Percentiles rank a stretch among this genome's conserved stretches.
These are phyloP conservation scores for Clarias gariepinus DNA, from an alignment of 2,113 vertebrate genomes.

Conservation along the genomic window DNA sequence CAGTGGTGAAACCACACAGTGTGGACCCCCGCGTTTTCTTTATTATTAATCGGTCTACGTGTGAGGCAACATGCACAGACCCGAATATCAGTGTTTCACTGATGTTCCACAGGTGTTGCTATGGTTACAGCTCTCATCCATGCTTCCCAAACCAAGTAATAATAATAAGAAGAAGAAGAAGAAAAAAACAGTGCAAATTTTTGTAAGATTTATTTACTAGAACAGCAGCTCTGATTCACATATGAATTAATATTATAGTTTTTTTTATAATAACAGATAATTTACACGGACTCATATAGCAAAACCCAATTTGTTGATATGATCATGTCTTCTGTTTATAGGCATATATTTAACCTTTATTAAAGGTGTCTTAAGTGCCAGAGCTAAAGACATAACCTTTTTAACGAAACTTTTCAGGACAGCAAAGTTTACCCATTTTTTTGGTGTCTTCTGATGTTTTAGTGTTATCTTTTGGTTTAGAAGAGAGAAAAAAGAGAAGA, in stretches of 20 bases:
- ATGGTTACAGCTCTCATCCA: slow-evolving; percentile 30
- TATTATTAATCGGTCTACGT: slow-evolving; percentile 51
- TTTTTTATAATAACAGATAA: neutral
- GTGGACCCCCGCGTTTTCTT: slow-evolving; percentile 38
- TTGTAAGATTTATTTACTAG: neutral
- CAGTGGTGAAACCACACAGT: neutral
- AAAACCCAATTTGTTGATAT: neutral
- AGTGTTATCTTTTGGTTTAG: neutral
- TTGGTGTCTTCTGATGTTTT: too few species aligned
- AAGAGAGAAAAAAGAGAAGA: too few species aligned
- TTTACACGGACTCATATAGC: neutral
- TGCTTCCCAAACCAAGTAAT: neutral
- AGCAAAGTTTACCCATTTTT: too few species aligned
- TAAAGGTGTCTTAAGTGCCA: neutral
- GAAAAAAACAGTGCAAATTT: neutral
- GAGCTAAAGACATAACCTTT: neutral
- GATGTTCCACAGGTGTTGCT: slow-evolving; percentile 23
- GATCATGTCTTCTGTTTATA: neutral
- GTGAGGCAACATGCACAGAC: neutral
- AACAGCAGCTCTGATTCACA: neutral
- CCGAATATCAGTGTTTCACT: neutral
- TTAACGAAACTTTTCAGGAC: neutral
- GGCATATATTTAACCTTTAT: neutral
- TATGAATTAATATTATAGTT: neutral
- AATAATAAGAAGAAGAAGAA: neutral